Conservation (phyloP, 2,888 invertebrate genomes). For the Tyria jacobaeae region DNA sequence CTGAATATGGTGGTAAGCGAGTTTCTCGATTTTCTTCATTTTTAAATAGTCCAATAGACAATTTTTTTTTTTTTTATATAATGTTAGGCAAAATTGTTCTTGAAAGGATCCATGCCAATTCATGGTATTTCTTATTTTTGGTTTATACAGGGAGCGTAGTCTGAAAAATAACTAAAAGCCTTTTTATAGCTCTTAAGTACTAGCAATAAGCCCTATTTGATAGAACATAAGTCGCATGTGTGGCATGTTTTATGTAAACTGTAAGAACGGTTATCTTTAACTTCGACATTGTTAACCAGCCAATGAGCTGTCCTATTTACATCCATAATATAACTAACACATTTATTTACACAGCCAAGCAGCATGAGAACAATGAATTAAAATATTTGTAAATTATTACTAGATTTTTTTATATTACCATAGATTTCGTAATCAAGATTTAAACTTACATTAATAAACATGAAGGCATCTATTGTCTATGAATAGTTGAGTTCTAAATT, state of each 20-base stretch:
- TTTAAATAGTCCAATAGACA: too few species aligned
- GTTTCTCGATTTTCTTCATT: too few species aligned
- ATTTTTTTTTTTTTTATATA: neutral
- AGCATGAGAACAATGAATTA: neutral
- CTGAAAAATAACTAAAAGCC: neutral
- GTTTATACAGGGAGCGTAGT: neutral
- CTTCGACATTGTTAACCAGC: neutral
- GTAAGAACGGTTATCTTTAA: neutral
- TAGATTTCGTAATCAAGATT: slow-evolving; percentile 20
- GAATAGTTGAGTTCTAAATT: slow-evolving; percentile 44
- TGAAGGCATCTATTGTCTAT: slow-evolving; percentile 43
- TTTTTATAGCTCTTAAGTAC: neutral
- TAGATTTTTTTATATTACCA: slow-evolving; percentile 3
- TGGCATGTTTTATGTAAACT: neutral
- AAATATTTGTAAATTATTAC: slow-evolving; percentile 1
- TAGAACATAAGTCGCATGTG: too few species aligned
- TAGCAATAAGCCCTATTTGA: neutral
- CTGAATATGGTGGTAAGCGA: too few species aligned
- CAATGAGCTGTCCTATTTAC: neutral
- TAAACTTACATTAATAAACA: slow-evolving; percentile 37
- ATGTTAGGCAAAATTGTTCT: neutral
- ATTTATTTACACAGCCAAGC: neutral
- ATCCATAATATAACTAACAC: neutral
- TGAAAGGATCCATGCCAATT: neutral
- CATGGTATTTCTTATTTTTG: neutral